Evolutionary conservation across 1,140 invertebrate genomes (phyloP), one percentile per base, ranked within the genome.

Genomic region (Aphidius ervi): DNA sequence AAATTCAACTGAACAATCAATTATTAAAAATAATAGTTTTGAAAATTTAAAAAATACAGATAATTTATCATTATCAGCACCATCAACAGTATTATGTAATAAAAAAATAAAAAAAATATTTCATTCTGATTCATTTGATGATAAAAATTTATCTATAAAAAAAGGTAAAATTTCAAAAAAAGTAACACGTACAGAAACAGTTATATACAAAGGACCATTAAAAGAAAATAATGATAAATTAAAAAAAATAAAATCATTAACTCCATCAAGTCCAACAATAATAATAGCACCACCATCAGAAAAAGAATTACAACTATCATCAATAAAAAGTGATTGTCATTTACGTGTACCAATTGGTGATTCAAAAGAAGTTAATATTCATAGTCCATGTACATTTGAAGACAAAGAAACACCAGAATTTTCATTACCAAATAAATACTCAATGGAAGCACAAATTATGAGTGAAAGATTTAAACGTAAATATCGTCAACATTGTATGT

Each of bases 401-500:
- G 45, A 60, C 9, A 45, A 56, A 47, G 23, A 48, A 9, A 52
- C 55, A 7, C 58, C 47, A n/a, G 40, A 66, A 5, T 58, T 59
- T 41, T 1, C 52, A 0, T n/a, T 37, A 7, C 31, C 42, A 31
- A 52, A 57, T 54, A 50, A 58, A 45, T 45, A 43, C 39, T 46
- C 40, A 1, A 6, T 59, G 0, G 58, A 61, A 23, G 58, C 56
- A 16, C 45, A 43, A 46, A 31, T 20, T 5, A 55, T 63, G 5
- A 56, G 47, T 31, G 62, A 66, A 9, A 59, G 55, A 55, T 56
- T 69, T 16, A 57, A 16, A 5, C 57, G 58, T 7, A 72, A 70
- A 45, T 72, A 67, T 50, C 65, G 76, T 49, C 72, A 65, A 53
- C 63, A 61, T n/a, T 70, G 74, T 16, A 80, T 80, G 71, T 46